These are phyloP conservation scores for Triops longicaudatus DNA, from an alignment of 1,140 invertebrate genomes.

Conservation along the genomic window DNA sequence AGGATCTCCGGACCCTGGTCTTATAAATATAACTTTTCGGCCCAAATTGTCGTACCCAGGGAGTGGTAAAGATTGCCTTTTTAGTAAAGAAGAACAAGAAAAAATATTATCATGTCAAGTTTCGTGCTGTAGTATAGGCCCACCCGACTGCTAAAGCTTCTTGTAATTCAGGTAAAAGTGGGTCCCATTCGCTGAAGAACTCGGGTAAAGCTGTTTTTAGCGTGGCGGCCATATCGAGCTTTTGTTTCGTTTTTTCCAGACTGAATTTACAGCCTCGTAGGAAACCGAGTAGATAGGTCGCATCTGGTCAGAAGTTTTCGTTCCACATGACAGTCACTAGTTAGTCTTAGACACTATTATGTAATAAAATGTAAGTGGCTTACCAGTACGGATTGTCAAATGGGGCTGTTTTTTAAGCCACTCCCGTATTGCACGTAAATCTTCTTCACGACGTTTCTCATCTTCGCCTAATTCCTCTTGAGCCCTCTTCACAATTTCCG, in stretches of 20 bases:
- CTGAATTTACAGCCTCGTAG: conserved; percentile 59
- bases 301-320: conserved; percentile 38
- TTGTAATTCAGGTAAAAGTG: conserved; percentile 30
- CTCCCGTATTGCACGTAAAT: conserved; percentile 33
- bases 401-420: conserved; percentile 36
- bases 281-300: conserved; percentile 52
- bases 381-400: conserved; percentile 31
- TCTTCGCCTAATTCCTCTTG: conserved; percentile 34
- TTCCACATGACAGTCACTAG: not conserved
- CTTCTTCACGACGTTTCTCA: conserved; percentile 30
- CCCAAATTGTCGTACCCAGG: conserved; percentile 68
- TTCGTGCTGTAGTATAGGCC: not conserved
- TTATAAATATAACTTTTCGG: conserved; percentile 60
- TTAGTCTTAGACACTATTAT: not conserved
- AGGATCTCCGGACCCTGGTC: conserved; percentile 43
- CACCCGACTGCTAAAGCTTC: conserved; percentile 26
- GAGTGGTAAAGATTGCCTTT: conserved; percentile 61
- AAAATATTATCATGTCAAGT: conserved; percentile 29
- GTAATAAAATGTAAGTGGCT: not conserved
- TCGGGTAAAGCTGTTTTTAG: conserved; percentile 50
- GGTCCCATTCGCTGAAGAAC: conserved; percentile 41
- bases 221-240: conserved; percentile 54
- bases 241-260: conserved; percentile 53
- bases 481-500: conserved; percentile 31
- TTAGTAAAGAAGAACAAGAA: conserved; percentile 30